Conservation (phyloP, 2,797 vertebrate genomes). For the Notoglanidium macrostoma region DNA sequence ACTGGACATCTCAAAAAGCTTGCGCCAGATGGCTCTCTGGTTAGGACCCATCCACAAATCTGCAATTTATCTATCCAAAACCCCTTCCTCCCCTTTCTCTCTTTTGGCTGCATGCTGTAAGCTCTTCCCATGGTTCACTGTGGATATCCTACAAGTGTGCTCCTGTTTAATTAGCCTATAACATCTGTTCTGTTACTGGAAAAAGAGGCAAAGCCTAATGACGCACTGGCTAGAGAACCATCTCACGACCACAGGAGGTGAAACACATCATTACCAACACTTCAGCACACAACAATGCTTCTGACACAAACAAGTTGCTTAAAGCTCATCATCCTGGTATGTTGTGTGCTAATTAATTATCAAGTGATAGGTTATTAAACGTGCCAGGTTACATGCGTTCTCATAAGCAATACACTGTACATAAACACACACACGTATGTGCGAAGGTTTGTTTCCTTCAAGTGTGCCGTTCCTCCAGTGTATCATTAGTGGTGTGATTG, state of each 20-base stretch:
- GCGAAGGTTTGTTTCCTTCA: slow-evolving; percentile 9
- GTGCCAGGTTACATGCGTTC: background rate
- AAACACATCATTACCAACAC: slow-evolving; percentile 49
- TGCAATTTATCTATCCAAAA: background rate
- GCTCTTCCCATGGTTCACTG: slow-evolving; percentile 45
- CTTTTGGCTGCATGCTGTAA: slow-evolving; percentile 38
- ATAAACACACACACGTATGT: background rate
- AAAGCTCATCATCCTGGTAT: background rate
- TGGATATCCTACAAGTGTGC: slow-evolving; percentile 46
- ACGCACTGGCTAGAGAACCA: slow-evolving; percentile 34
- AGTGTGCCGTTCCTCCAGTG: slow-evolving; percentile 9
- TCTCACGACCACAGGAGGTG: slow-evolving; percentile 10
- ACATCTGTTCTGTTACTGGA: slow-evolving; percentile 58
- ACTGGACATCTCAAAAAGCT: slow-evolving; percentile 64
- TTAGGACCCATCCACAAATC: slow-evolving; percentile 53
- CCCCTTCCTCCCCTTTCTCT: background rate
- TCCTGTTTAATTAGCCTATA: slow-evolving; percentile 62
- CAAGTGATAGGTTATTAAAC: background rate
- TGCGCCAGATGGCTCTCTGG: slow-evolving; percentile 64
- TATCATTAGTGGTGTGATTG: background rate
- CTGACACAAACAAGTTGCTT: slow-evolving; percentile 46
- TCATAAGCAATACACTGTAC: background rate
- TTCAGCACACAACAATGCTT: slow-evolving; percentile 40
- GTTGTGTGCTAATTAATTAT: slow-evolving; percentile 10
- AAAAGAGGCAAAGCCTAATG: slow-evolving; percentile 46